Evolutionary conservation across 2,797 vertebrate genomes (phyloP).

Genomic region (Pitangus sulphuratus): DNA sequence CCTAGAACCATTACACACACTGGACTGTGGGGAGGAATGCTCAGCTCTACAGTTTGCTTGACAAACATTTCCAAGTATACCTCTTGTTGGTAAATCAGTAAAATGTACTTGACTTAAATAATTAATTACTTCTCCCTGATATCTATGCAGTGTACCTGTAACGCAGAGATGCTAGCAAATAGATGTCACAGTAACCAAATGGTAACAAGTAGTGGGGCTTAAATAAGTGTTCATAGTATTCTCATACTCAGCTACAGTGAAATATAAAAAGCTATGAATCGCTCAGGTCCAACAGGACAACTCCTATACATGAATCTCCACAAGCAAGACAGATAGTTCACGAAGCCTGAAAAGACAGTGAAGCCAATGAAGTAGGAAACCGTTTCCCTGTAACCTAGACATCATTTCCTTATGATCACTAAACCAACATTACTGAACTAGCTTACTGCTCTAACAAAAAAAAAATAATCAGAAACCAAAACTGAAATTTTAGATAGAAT

Average conservation of each 20-base stretch:
- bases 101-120: conserved; percentile 40
- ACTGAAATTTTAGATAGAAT: background rate
- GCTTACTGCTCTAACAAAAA: background rate
- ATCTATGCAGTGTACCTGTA: conserved; percentile 28
- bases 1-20: background rate
- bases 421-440: background rate
- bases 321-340: background rate
- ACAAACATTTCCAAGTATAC: conserved; percentile 37
- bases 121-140: conserved; percentile 51
- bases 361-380: background rate
- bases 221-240: background rate
- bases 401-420: background rate
- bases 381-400: background rate
- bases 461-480: background rate
- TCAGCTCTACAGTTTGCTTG: conserved; percentile 18
- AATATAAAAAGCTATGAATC: background rate
- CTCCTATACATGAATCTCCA: background rate
- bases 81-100: conserved; percentile 46
- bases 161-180: conserved; percentile 9
- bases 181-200: conserved; percentile 7
- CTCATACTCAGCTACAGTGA: background rate
- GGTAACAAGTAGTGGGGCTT: background rate
- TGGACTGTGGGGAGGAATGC: background rate
- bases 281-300: background rate
- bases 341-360: background rate